phyloP scores from a whole-genome alignment of 2,888 invertebrate species.

The Sphecodes monilicornis region DNA sequence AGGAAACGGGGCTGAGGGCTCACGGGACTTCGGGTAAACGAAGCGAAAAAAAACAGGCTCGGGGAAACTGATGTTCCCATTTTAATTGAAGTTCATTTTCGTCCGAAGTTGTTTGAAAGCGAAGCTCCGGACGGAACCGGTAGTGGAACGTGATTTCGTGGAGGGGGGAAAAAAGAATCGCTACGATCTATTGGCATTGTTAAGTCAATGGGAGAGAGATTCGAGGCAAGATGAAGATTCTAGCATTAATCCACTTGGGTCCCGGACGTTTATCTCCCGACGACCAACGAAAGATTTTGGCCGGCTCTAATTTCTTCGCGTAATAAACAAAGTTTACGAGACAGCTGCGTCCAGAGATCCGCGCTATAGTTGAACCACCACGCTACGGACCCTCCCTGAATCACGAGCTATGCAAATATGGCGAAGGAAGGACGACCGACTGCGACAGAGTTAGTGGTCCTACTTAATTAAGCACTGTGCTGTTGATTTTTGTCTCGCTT shows the following conservation, averaged over 20 bases:
- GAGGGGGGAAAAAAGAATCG: background rate
- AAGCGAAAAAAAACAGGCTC: background rate
- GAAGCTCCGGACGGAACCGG: background rate
- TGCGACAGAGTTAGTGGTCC: slow-evolving; percentile 9
- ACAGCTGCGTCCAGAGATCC: slow-evolving; percentile 23
- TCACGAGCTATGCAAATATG: slow-evolving; percentile 33
- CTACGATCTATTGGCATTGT: background rate
- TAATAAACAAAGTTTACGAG: slow-evolving; percentile 43
- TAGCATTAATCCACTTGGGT: slow-evolving; percentile 1
- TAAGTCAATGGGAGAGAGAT: background rate
- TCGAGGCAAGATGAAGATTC: background rate
- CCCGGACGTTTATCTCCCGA: slow-evolving; percentile 7
- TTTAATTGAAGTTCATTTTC: background rate
- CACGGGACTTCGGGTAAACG: background rate
- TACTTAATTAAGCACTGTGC: slow-evolving; percentile 18
- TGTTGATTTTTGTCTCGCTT: slow-evolving; percentile 12
- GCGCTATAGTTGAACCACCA: slow-evolving; percentile 22
- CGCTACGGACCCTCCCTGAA: background rate
- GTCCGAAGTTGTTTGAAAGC: background rate
- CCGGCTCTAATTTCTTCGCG: slow-evolving; percentile 36
- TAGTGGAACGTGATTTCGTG: background rate
- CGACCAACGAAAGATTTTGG: slow-evolving; percentile 29
- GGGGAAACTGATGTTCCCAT: background rate
- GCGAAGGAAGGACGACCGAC: background rate
- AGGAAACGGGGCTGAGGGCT: background rate